These are phyloP conservation scores for Merops nubicus DNA, from an alignment of 2,113 vertebrate genomes.

Conservation along the genomic window DNA sequence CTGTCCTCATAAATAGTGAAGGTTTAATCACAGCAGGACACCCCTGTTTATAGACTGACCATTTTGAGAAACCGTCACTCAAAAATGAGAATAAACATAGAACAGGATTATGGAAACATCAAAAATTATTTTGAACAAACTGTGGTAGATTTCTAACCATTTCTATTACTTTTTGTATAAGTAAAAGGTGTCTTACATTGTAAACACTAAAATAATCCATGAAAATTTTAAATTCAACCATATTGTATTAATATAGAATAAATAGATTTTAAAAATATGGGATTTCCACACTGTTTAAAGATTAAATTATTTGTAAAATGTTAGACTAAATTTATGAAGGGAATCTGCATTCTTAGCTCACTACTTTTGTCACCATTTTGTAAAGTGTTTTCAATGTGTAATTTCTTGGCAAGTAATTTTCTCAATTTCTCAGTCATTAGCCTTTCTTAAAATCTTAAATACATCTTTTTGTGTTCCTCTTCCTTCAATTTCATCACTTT, in stretches of 20 bases:
- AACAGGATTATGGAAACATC: constrained; percentile 10
- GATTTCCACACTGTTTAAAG: background rate
- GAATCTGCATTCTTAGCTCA: background rate
- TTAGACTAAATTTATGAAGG: background rate
- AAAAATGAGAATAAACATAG: constrained; percentile 35
- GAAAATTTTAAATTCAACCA: background rate
- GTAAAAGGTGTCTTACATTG: background rate
- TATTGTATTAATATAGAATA: background rate
- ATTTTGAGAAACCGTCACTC: background rate
- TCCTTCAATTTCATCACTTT: background rate
- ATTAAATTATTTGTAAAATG: background rate
- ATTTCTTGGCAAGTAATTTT: background rate
- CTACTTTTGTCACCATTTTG: background rate
- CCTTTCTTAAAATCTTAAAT: background rate
- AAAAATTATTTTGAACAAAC: background rate
- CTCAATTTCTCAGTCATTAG: background rate
- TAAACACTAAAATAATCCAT: background rate
- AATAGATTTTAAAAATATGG: background rate
- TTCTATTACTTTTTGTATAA: background rate
- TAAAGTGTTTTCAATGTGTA: background rate
- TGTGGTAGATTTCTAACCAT: background rate
- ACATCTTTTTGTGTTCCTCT: background rate
- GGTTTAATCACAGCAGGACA: background rate
- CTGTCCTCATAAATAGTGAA: background rate
- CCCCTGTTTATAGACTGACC: background rate